Base-by-base conservation (phyloP, 2,888 invertebrate genomes). In the Oscheius sp. region DNA sequence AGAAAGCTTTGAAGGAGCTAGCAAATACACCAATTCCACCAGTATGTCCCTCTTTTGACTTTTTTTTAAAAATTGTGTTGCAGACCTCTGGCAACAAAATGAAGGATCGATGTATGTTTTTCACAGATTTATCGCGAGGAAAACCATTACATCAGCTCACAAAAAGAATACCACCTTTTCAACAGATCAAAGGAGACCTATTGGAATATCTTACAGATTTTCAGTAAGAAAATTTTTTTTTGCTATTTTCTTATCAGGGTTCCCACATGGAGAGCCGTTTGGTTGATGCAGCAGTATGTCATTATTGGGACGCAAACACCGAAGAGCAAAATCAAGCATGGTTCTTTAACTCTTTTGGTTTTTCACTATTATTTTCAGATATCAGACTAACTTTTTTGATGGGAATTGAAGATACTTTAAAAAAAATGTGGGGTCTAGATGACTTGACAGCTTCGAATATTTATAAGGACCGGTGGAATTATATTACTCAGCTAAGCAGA, bases 71-170 rank as follows among this genome's bases (percentile, higher is more conserved):
- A 50, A 9, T 5, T 6, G n/a, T 28, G 1, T 41, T 66, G 28
- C 28, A 67, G 57, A 14, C 57, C 1, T 32, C 33, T 9, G 44
- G 56, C 30, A 30, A n/a, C 14, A 26, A 17, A n/a, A 47, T 26
- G 26, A 26, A 41, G 28, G 62, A 74, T 14, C 67, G 76, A 33
- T 36, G 63, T 26, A 47, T 54, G 47, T 82, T 80, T 68, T 80
- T 83, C 45, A 73, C 80, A 4, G 78, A 78, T 38, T 63, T 82
- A 33, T 57, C 70, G 0, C 69, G 67, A 64, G 74, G 80, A 30
- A 65, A 64, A 38, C 65, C 78, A 1, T 41, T 71, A n/a, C 17
- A 61, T 2, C 51, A 71, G 20, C 56, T 75, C 14, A 30, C 64
- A 4, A 70, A 68, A 44, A 38, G 62, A 24, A 64, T 80, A 9